A percentile compares a stretch with the other conserved stretches of the same genome.
Conservation (phyloP, 2,888 invertebrate genomes). For the Eledona agricola region DNA sequence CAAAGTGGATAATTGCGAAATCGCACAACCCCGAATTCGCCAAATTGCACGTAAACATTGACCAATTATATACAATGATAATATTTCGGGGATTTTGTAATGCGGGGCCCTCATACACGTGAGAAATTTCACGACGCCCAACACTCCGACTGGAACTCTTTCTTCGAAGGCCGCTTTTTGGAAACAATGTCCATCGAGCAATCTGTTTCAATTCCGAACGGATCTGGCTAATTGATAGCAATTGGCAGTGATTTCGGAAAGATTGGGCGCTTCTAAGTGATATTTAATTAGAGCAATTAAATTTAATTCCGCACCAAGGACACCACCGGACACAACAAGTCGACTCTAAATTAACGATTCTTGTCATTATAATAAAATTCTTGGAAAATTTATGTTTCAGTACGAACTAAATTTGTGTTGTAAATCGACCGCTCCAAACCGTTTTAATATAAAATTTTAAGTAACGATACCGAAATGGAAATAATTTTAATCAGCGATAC, state of each 20-base stretch:
- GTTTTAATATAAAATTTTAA: no score
- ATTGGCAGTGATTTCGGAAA: slow-evolving; percentile 31
- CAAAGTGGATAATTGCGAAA: slow-evolving; percentile 37
- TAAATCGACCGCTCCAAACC: no score
- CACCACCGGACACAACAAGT: background rate
- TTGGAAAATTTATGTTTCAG: no score
- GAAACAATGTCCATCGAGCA: slow-evolving; percentile 8
- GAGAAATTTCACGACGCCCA: slow-evolving; percentile 10
- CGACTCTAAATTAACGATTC: background rate
- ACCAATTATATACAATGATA: slow-evolving; percentile 41
- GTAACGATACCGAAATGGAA: no score
- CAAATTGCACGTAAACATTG: slow-evolving; percentile 37
- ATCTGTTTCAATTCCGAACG: slow-evolving; percentile 19
- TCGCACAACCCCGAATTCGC: slow-evolving; percentile 26
- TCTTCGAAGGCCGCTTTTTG: background rate
- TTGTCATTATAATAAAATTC: no score
- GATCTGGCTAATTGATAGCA: slow-evolving; percentile 21
- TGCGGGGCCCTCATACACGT: slow-evolving; percentile 40
- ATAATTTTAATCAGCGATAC: no score
- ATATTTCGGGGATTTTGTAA: slow-evolving; percentile 38
- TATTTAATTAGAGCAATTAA: slow-evolving; percentile 36
- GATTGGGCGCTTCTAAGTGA: slow-evolving; percentile 20
- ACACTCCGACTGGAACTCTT: background rate
- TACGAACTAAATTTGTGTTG: no score
- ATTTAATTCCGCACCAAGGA: slow-evolving; percentile 26